Evolutionary conservation across 1,140 invertebrate genomes (phyloP), one percentile per base, ranked within the genome.

Genomic region (Drosophila sucinea): DNA sequence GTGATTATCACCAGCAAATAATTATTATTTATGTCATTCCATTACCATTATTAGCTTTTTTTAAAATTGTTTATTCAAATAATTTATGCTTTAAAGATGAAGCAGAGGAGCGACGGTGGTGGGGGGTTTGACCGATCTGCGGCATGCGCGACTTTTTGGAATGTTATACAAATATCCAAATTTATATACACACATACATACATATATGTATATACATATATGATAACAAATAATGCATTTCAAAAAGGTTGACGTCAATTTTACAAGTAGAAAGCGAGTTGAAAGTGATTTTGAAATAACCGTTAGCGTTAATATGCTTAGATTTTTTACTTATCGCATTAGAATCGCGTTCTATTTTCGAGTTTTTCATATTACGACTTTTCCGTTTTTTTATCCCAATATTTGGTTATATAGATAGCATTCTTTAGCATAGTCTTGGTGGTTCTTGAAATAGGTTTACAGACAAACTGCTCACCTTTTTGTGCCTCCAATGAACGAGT

Each of bases 1-100:
- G 44, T 27, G 23, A 51, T 27, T 27, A 27, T 51, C 25, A 51
- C 23, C 23, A 6, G 27, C 44, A 51, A 51, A 51, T 51, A 75
- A 76, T 68, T 64, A 76, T 76, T 70, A 76, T 76, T 76, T 76
- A 76, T 76, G 44, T 25, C 44, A 51, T 51, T 10, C 7, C 44
- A 51, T 76, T 70, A 63, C 38, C 66, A 76, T 76, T 70, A 51
- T 51, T 51, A 76, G 47, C 73, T 70, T 76, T 63, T 60, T 76
- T 76, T 54, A 54, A 11, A 63, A 44, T 17, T 11, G 40, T 51
- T 27, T 51, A 51, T 51, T 51, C 8, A 51, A 51, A 51, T 51
- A 51, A 51, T 51, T 51, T 51, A 51, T 51, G 44, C 44, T 51
- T 51, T 51, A 2, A 51, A 51, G 25, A 51, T 25, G 25, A 27